phyloP scores from a whole-genome alignment of 1,140 invertebrate genomes.

The Zaprionus ghesquierei region DNA sequence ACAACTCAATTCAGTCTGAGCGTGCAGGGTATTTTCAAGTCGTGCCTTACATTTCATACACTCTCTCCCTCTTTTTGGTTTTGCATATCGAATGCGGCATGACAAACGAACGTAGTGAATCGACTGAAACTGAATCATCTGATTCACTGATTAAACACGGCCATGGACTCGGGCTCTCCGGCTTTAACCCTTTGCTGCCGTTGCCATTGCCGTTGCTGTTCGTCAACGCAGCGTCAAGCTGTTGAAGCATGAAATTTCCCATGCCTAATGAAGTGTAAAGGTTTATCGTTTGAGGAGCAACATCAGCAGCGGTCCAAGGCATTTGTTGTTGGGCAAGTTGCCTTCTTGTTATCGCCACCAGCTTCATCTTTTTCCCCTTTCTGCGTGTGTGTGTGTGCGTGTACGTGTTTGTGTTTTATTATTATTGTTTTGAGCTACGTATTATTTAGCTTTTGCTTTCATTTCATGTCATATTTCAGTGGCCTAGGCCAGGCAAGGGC shows the following conservation, averaged over 20 bases:
- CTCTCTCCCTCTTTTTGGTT: too few species aligned
- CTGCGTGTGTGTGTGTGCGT: background rate
- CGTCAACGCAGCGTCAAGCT: constrained; percentile 51
- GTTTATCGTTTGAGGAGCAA: constrained; percentile 70
- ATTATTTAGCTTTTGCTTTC: constrained; percentile 69
- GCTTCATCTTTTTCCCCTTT: background rate
- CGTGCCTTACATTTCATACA: background rate
- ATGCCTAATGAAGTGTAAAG: constrained; percentile 78
- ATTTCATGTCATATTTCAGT: constrained; percentile 63
- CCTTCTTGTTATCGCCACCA: constrained; percentile 23
- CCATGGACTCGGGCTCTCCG: constrained; percentile 4
- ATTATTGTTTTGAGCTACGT: constrained; percentile 70
- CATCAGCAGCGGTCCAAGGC: background rate
- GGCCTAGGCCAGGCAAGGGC: constrained; percentile 68
- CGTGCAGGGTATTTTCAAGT: background rate
- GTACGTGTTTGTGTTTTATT: constrained; percentile 51
- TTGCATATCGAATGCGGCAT: constrained; percentile 56
- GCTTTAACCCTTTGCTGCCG: constrained; percentile 64
- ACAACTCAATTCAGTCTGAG: background rate
- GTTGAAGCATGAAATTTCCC: constrained; percentile 76
- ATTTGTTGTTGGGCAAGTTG: background rate
- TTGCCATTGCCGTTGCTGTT: constrained; percentile 31
- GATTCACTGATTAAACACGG: constrained; percentile 77
- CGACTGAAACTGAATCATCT: constrained; percentile 64
- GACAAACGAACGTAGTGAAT: constrained; percentile 61